Percentiles rank a stretch among this genome's conserved stretches.
phyloP scores from a whole-genome alignment of 2,888 invertebrate species.

The Drosophila glabriapex region DNA sequence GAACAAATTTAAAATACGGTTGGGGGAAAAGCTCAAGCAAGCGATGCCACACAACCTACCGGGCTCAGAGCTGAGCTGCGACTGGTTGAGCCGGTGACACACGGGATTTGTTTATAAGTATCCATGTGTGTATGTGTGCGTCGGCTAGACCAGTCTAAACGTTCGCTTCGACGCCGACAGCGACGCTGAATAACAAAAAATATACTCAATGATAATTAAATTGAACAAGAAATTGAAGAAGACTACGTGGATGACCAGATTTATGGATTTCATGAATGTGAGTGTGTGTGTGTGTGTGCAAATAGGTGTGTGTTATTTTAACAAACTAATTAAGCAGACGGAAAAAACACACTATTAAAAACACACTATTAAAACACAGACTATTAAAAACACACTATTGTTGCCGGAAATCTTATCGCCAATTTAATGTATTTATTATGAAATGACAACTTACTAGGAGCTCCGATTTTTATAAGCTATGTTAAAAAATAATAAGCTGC shows the following conservation, averaged over 20 bases:
- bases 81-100: slow-evolving; percentile 61
- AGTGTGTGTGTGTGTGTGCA: neutral
- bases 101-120: slow-evolving; percentile 68
- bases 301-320: neutral
- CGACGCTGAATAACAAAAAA: slow-evolving; percentile 23
- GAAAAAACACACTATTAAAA: neutral
- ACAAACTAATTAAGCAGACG: neutral
- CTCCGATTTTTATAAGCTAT: neutral
- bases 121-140: slow-evolving; percentile 3
- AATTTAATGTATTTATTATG: neutral
- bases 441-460: no score
- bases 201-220: slow-evolving; percentile 40
- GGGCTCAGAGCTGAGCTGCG: slow-evolving; percentile 68
- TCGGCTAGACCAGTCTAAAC: slow-evolving; percentile 25
- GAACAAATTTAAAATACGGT: neutral
- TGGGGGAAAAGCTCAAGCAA: slow-evolving; percentile 8
- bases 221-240: slow-evolving; percentile 16
- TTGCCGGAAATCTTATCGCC: neutral
- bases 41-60: slow-evolving; percentile 64
- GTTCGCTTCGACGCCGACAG: slow-evolving; percentile 28
- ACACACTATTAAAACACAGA: neutral
- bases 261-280: neutral
- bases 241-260: neutral
- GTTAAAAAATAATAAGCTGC: neutral
- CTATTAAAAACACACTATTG: neutral